Evolutionary conservation across 64 coral and sea anemone species (phyloP), one percentile per base, ranked within the genome.

Genomic region (Trachythela sp.): DNA sequence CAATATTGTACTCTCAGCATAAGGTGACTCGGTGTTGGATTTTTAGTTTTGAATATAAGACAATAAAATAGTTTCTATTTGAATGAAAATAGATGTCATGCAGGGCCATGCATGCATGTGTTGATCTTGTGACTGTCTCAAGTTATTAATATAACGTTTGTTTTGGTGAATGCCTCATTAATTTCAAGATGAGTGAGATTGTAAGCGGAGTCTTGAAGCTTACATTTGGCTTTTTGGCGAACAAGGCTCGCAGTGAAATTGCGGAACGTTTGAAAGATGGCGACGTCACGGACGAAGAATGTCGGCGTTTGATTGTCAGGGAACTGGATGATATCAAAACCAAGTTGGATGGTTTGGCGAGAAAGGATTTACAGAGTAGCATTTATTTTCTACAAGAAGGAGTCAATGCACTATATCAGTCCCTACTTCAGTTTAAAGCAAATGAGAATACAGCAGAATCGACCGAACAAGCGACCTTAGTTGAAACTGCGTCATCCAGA

Each of bases 301-400:
- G 88, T 17, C 32, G 64, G 3, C 7, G 22, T 1, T 86, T 93
- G 0, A 51, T 93, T 56, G 87, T 85, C 24, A 54, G 87, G 1
- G 92, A 93, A 40, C 64, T 93, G 11, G 87, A 89, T 48, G 80
- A 76, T 15, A 85, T 93, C 30, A 93, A 86, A 4, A 76, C 54
- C 33, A 89, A 85, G 17, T 39, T 93, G 31, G 42, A 89, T 35
- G 87, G 40, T 9, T n/a, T 89, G 31, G 52, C 83, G 20, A 85
- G 40, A 13, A 92, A 88, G 11, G 87, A 92, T 52, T 77, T 92
- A 20, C 8, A 36, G n/a, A 30, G 86, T 29, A 48, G 87, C 39
- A 48, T 93, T 2, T 41, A 48, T 22, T 34, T 39, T 45, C 88
- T 89, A 35, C 8, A 89, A 42, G 43, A 64, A 39, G 84, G 40